A percentile compares a stretch with the other conserved stretches of the same genome.
Conservation (phyloP, 1,140 invertebrate genomes). For the Leptinotarsa defecta region DNA sequence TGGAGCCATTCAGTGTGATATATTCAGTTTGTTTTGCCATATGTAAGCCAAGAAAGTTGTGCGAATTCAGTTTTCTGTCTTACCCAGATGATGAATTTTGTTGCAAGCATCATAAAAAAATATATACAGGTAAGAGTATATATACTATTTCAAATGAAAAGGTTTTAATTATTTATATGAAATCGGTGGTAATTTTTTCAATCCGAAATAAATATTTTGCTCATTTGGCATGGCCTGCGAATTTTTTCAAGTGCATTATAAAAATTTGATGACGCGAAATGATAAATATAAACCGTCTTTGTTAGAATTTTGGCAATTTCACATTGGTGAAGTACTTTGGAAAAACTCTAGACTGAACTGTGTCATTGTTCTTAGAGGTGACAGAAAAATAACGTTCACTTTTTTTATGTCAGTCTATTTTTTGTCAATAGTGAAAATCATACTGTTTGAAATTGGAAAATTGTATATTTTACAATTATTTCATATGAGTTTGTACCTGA, state of each 20-base stretch:
- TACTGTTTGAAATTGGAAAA: too few relatives aligned
- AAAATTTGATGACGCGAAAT: neutral
- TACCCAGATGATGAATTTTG: slow-evolving; percentile 23
- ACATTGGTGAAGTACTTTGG: neutral
- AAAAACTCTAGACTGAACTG: neutral
- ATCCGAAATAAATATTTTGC: neutral
- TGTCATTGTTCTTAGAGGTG: neutral
- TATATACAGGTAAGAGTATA: slow-evolving; percentile 23
- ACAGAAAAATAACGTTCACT: neutral
- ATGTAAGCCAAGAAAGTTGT: slow-evolving; percentile 24
- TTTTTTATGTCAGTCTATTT: neutral
- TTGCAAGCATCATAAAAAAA: slow-evolving; percentile 18
- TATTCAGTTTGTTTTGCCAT: slow-evolving; percentile 24
- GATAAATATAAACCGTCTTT: neutral
- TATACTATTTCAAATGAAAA: neutral
- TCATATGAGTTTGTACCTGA: too few relatives aligned
- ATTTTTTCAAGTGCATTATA: neutral
- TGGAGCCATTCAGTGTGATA: neutral
- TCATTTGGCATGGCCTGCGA: neutral
- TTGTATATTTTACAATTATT: too few relatives aligned
- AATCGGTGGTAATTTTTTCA: neutral
- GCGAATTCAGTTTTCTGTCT: slow-evolving; percentile 16
- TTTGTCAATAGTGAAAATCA: too few relatives aligned
- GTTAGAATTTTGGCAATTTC: neutral
- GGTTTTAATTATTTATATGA: neutral